Evolutionary conservation across 1,140 invertebrate genomes (phyloP).

Genomic region (Nylanderia fulva): DNA sequence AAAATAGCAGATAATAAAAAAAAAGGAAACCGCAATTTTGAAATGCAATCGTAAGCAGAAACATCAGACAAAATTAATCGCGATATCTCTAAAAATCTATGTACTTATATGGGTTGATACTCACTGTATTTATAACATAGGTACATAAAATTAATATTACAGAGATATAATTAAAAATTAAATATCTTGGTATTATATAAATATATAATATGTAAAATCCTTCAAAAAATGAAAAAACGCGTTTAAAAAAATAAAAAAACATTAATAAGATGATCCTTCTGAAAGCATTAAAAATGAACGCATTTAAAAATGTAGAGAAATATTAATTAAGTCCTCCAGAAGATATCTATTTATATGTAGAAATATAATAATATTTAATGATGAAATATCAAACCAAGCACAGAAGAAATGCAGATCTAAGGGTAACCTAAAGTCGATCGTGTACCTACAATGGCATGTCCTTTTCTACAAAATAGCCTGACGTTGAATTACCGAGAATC

Average conservation of each 20-base stretch:
- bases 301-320: too few relatives aligned
- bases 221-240: too few relatives aligned
- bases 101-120: neutral
- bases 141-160: too few relatives aligned
- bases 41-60: conserved; percentile 1
- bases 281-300: too few relatives aligned
- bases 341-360: too few relatives aligned
- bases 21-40: neutral
- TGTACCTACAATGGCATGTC: conserved; percentile 38
- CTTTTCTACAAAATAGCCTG: conserved; percentile 38
- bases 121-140: too few relatives aligned
- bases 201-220: too few relatives aligned
- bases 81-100: neutral
- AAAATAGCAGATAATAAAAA: neutral
- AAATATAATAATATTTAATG: neutral
- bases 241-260: too few relatives aligned
- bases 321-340: too few relatives aligned
- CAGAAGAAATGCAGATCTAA: neutral
- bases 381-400: neutral
- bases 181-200: too few relatives aligned
- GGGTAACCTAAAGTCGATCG: neutral
- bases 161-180: too few relatives aligned
- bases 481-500: conserved; percentile 55
- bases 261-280: too few relatives aligned
- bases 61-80: conserved; percentile 7